Base-by-base conservation (phyloP, 2,797 vertebrate species). In the Hyperoplus lanceolatus region DNA sequence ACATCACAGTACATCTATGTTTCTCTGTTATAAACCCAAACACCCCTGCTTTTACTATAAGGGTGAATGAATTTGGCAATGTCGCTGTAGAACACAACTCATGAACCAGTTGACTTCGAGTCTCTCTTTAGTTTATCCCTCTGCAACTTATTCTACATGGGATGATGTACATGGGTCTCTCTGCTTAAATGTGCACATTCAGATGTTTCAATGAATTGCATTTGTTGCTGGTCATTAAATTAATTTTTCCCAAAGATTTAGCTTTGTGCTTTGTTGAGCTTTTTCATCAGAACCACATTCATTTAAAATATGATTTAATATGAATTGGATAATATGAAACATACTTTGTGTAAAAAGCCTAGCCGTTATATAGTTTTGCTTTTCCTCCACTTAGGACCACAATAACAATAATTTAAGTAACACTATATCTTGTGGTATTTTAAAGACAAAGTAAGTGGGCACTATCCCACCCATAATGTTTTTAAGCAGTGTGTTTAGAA, bases 401-500 rank as follows among this genome's bases (percentile, higher is more conserved):
- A 48, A 46, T 36, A 50, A 65, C n/a, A 21, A 6, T 43, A 58
- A 11, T 55, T 29, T n/a, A 8, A n/a, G 42, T 8, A 45, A 45
- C 18, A 21, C 5, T 15, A 42, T 9, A 50, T 79, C 42, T 39
- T 48, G 39, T 15, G 15, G 21, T 18, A n/a, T 69, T 9, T 58
- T 62, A 8, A 62, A 55, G 54, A 45, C 14, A 18, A 29, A 6
- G 6, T 62, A 4, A 10, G 41, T 46, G 60, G 38, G 53, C 12
- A 14, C 13, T 46, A 77, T 50, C 16, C 21, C 8, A 38, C 55
- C 15, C 10, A 2, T 38, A 3, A 2, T 14, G 8, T 65, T 4
- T 49, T 29, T 29, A 45, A 49, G 41, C 39, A 49, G 21, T 61
- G 64, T 67, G 56, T 56, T 48, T 18, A 14, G 46, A 56, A 62